A percentile compares a stretch with the other conserved stretches of the same genome.
Conservation (phyloP, 2,113 vertebrate genomes). For the Entosphenus tridentatus region DNA sequence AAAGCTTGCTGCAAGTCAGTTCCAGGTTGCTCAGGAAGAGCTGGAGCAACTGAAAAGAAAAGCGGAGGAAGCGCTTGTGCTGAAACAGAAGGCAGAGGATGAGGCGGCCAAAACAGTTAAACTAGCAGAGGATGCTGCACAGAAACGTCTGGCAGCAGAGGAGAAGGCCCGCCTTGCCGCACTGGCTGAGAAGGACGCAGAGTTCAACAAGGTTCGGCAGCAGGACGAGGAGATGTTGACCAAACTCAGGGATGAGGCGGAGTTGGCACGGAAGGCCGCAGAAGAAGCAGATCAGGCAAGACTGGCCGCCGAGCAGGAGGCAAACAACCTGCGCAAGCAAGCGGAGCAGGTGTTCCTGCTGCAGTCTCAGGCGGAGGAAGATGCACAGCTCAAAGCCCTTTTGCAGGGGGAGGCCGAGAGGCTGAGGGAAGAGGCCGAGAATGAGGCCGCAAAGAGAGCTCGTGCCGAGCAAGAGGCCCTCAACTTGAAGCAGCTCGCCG, state of each 20-base stretch:
- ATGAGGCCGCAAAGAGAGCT: constrained; percentile 45
- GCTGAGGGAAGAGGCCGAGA: constrained; percentile 65
- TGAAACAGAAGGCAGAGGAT: constrained; percentile 55
- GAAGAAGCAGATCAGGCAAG: constrained; percentile 56
- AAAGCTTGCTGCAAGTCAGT: constrained; percentile 53
- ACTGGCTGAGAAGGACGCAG: constrained; percentile 57
- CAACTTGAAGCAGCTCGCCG: constrained; percentile 57
- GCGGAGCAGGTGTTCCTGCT: constrained; percentile 62
- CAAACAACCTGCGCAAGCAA: constrained; percentile 37
- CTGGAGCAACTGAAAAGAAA: constrained; percentile 54
- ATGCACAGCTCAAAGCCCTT: constrained; percentile 33
- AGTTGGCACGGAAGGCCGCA: constrained; percentile 37
- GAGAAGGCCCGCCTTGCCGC: constrained; percentile 52
- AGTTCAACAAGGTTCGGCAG: constrained; percentile 30
- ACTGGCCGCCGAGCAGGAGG: constrained; percentile 48
- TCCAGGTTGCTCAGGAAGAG: constrained; percentile 51
- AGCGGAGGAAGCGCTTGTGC: constrained; percentile 51
- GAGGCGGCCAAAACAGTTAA: constrained; percentile 57
- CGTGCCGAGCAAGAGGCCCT: constrained; percentile 56
- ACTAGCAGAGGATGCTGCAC: constrained; percentile 47
- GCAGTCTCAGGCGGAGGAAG: constrained; percentile 41
- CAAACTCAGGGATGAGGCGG: constrained; percentile 42
- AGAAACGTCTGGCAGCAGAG: constrained; percentile 46
- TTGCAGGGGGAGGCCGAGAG: constrained; percentile 55
- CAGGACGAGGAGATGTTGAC: constrained; percentile 31